Evolutionary conservation across 2,797 vertebrate genomes (phyloP).

Genomic region (Echiichthys vipera): DNA sequence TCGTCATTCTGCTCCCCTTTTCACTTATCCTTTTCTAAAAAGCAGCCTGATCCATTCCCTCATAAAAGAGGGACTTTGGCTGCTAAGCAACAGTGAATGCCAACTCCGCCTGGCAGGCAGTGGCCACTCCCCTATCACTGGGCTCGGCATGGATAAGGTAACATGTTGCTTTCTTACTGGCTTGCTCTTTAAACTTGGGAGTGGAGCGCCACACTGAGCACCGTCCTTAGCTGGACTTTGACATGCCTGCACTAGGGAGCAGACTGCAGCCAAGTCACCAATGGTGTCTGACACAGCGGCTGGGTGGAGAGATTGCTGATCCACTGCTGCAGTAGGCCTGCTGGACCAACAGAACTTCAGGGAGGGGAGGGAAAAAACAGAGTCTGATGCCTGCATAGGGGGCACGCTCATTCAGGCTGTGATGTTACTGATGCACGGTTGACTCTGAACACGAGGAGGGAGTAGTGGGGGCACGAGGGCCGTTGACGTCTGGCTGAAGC

Average conservation of each 20-base stretch:
- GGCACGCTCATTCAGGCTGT: constrained; percentile 58
- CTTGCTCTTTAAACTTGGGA: constrained; percentile 67
- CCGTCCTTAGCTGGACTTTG: constrained; percentile 68
- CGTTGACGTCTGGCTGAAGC: constrained; percentile 30
- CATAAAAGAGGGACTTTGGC: constrained; percentile 77
- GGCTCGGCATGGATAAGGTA: constrained; percentile 69
- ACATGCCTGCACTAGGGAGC: constrained; percentile 38
- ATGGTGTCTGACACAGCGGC: constrained; percentile 23
- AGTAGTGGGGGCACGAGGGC: constrained; percentile 42
- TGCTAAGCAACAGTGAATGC: constrained; percentile 84
- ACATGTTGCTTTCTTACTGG: constrained; percentile 65
- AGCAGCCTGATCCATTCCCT: constrained; percentile 64
- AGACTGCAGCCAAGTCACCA: constrained; percentile 48
- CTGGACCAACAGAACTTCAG: constrained; percentile 59
- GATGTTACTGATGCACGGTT: constrained; percentile 78
- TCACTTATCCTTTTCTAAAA: constrained; percentile 54
- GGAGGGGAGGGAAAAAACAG: constrained; percentile 47
- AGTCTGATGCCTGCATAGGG: constrained; percentile 51
- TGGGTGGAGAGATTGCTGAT: constrained; percentile 39
- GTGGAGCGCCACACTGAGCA: constrained; percentile 51
- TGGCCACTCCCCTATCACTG: constrained; percentile 69
- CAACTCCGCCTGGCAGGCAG: constrained; percentile 59
- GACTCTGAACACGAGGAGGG: constrained; percentile 72
- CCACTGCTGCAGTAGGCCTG: constrained; percentile 48
- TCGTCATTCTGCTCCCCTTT: constrained; percentile 31